Conservation (phyloP, 2,797 vertebrate species). For the Craterocephalus amniculus region DNA sequence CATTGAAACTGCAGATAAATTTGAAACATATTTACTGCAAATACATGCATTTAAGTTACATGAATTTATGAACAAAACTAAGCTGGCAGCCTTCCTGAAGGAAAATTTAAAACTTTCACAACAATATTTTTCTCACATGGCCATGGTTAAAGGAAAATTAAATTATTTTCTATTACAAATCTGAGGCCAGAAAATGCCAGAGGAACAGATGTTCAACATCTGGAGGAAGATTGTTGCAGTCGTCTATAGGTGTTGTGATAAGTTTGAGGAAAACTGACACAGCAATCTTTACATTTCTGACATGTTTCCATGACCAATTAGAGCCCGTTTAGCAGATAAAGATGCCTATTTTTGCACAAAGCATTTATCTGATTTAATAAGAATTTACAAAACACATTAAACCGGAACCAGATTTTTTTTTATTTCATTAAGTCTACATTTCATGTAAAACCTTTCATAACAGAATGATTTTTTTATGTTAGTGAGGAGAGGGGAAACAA, state of each 20-base stretch:
- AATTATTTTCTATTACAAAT: background rate
- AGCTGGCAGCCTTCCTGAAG: background rate
- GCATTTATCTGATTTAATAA: accelerated
- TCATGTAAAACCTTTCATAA: background rate
- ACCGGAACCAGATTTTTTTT: background rate
- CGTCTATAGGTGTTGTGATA: background rate
- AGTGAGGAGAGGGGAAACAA: no score
- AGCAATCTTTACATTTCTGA: slow-evolving; percentile 1
- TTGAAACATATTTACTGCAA: background rate
- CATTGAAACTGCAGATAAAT: background rate
- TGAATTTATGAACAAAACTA: background rate
- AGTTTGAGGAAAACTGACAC: background rate
- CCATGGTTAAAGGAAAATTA: background rate
- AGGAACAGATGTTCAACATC: background rate
- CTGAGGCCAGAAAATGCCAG: background rate
- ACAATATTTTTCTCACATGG: background rate
- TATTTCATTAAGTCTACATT: no score
- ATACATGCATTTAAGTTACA: slow-evolving; percentile 5
- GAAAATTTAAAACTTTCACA: background rate
- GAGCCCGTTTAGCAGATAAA: background rate
- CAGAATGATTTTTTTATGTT: background rate
- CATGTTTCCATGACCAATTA: background rate
- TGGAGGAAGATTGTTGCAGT: background rate
- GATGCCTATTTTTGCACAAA: background rate
- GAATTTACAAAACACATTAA: background rate